Conservation (phyloP, 2,113 vertebrate genomes). For the Pongo abelii region DNA sequence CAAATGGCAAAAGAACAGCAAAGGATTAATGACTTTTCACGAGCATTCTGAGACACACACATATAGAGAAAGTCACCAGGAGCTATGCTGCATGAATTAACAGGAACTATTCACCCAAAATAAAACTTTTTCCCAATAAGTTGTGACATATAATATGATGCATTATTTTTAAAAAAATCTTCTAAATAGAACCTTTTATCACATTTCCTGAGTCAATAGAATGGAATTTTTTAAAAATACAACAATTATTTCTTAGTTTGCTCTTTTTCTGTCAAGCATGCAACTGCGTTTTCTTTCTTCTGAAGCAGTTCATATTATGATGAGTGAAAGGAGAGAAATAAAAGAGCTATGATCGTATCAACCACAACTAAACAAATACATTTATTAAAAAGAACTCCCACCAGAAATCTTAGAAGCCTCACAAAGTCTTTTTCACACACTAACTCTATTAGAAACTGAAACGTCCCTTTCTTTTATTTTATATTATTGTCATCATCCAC, state of each 20-base stretch:
- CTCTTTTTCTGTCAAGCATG: conserved; percentile 64
- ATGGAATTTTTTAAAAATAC: conserved; percentile 53
- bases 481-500: conserved; percentile 27
- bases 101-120: conserved; percentile 46
- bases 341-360: conserved; percentile 53
- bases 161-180: not conserved
- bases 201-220: conserved; percentile 49
- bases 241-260: conserved; percentile 69
- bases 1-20: conserved; percentile 35
- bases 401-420: conserved; percentile 53
- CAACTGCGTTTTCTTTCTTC: conserved; percentile 52
- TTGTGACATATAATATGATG: not conserved
- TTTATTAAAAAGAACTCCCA: conserved; percentile 68
- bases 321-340: conserved; percentile 64
- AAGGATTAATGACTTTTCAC: conserved; percentile 48
- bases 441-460: conserved; percentile 55
- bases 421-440: conserved; percentile 40
- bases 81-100: conserved; percentile 49
- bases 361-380: conserved; percentile 60
- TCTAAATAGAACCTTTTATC: conserved; percentile 48
- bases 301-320: conserved; percentile 39
- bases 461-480: conserved; percentile 64
- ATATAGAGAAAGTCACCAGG: not conserved
- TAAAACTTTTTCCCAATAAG: conserved; percentile 24
- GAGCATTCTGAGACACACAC: conserved; percentile 41